These are phyloP conservation scores for Ernsta delagoae DNA, from an alignment of 2,888 invertebrate genomes.

Conservation along the genomic window DNA sequence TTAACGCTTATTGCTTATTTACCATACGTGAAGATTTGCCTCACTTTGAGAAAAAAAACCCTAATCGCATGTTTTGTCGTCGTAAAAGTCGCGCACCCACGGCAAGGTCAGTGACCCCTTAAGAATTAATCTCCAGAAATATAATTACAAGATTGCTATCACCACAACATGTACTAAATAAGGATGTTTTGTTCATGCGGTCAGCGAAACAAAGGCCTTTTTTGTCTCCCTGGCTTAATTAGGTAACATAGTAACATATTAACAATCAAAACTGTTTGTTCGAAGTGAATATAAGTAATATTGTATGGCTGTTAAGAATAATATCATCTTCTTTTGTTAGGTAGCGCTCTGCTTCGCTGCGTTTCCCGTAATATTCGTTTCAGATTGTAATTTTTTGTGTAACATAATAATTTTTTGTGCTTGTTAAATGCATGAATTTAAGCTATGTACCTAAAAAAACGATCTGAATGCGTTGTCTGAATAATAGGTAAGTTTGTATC, in stretches of 20 bases:
- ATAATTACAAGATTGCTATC: slow-evolving; percentile 76
- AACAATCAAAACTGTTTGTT: slow-evolving; percentile 52
- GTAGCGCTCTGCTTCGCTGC: slow-evolving; percentile 28
- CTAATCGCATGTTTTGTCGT: slow-evolving; percentile 14
- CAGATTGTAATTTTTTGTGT: slow-evolving; percentile 21
- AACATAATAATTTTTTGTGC: slow-evolving; percentile 7
- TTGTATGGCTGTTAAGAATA: slow-evolving; percentile 29
- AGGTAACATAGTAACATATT: slow-evolving; percentile 48
- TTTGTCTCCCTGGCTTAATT: slow-evolving; percentile 56
- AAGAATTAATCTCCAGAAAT: slow-evolving; percentile 59
- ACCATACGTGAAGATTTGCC: neutral
- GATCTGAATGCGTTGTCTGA: too few relatives aligned
- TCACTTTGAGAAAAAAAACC: neutral
- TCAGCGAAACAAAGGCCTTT: slow-evolving; percentile 50
- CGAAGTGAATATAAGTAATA: slow-evolving; percentile 1
- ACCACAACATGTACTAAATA: slow-evolving; percentile 55
- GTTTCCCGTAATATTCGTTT: slow-evolving; percentile 31
- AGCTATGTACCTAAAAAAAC: slow-evolving; percentile 8
- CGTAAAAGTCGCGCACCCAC: slow-evolving; percentile 31
- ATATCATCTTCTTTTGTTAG: slow-evolving; percentile 28
- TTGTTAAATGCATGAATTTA: slow-evolving; percentile 12
- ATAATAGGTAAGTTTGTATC: too few relatives aligned
- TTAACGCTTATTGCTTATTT: slow-evolving; percentile 2
- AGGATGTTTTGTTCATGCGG: slow-evolving; percentile 67
- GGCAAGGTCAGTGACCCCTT: slow-evolving; percentile 53